A percentile compares a stretch with the other conserved stretches of the same genome.
These are phyloP conservation scores for Diadema setosum DNA, from an alignment of 35 echinoderm and acorn worm genomes.

Conservation along the genomic window DNA sequence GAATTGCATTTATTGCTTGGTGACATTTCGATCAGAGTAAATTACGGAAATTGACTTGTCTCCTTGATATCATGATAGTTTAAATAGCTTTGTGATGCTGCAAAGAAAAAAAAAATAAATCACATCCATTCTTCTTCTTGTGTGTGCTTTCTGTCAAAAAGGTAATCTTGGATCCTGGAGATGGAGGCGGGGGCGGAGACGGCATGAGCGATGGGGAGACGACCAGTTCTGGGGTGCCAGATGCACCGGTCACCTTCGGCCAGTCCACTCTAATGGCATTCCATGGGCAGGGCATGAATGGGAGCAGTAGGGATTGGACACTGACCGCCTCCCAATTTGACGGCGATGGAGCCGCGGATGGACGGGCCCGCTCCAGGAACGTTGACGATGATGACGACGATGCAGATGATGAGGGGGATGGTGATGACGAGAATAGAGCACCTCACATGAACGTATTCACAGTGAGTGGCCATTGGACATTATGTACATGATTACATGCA, in stretches of 20 bases:
- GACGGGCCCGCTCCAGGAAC: not conserved
- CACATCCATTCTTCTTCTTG: too few species aligned
- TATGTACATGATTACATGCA: too few species aligned
- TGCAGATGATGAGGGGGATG: not conserved
- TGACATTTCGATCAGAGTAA: too few species aligned
- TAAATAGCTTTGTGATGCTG: too few species aligned
- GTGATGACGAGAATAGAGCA: not conserved
- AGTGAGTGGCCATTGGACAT: not conserved
- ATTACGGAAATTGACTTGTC: too few species aligned
- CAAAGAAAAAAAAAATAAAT: too few species aligned
- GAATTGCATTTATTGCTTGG: too few species aligned
- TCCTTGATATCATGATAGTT: too few species aligned
- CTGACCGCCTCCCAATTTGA: not conserved
- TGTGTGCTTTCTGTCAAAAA: not conserved
- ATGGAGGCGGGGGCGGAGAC: conserved; percentile 96
- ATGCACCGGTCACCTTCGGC: not conserved
- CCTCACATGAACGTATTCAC: not conserved
- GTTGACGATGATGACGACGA: not conserved
- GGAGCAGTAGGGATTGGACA: conserved; percentile 11
- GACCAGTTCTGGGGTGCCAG: not conserved
- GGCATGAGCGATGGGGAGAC: conserved; percentile 94
- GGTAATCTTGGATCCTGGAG: conserved; percentile 75
- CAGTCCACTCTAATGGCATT: conserved; percentile 14
- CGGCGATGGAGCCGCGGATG: not conserved
- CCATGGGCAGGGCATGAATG: not conserved